These are phyloP conservation scores for Tiphia femorata DNA, from an alignment of 2,888 invertebrate genomes.

Conservation along the genomic window DNA sequence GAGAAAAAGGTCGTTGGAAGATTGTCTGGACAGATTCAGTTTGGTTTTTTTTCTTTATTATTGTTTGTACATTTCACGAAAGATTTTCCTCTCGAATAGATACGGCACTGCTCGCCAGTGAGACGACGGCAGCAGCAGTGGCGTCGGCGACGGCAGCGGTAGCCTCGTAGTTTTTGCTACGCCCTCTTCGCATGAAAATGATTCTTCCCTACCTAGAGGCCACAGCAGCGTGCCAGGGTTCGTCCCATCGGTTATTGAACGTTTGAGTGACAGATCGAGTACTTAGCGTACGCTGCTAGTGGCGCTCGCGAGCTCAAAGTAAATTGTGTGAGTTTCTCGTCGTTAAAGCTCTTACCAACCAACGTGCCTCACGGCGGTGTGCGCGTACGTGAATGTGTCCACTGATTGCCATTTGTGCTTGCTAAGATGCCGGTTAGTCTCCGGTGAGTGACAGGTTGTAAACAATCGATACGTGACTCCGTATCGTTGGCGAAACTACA, in stretches of 20 bases:
- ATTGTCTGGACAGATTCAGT: too few species aligned
- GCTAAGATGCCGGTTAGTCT: conserved; percentile 26
- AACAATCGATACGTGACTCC: conserved; percentile 46
- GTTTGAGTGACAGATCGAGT: conserved; percentile 51
- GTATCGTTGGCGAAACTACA: too few species aligned
- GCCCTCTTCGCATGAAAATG: conserved; percentile 50
- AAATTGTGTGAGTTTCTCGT: too few species aligned
- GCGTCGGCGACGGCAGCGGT: conserved; percentile 28
- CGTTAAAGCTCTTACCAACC: too few species aligned
- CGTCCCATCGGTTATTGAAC: conserved; percentile 48
- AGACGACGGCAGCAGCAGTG: conserved; percentile 35
- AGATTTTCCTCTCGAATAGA: not conserved
- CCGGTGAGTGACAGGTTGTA: conserved; percentile 57
- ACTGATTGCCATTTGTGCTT: conserved; percentile 7
- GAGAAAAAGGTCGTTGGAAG: too few species aligned
- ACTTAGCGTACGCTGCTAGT: too few species aligned
- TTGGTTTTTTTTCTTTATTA: too few species aligned
- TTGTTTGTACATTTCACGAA: too few species aligned
- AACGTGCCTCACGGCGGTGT: not conserved
- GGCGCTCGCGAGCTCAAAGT: too few species aligned
- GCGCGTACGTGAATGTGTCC: conserved; percentile 3
- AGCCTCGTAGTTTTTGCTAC: conserved; percentile 49
- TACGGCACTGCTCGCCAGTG: conserved; percentile 36
- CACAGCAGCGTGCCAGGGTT: conserved; percentile 23
- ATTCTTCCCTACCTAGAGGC: conserved; percentile 40